A percentile compares a stretch with the other conserved stretches of the same genome.
phyloP scores from a whole-genome alignment of 2,113 vertebrate species.

The Epinephelus lanceolatus region DNA sequence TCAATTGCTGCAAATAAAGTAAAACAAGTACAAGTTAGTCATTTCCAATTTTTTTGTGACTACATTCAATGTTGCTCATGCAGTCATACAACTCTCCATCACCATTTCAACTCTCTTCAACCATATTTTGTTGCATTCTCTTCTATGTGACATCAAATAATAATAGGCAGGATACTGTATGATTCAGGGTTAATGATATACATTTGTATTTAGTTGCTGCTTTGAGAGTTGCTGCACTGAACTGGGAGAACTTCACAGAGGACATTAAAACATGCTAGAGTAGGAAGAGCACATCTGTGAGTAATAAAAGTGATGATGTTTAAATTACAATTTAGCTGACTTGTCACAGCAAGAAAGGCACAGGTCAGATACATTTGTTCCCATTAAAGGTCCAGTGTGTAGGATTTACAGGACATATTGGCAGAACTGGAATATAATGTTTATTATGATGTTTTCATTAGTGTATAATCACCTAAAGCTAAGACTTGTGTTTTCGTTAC shows the following conservation, averaged over 20 bases:
- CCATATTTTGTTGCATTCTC: not conserved
- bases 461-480: too few relatives aligned
- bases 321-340: not conserved
- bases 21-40: not conserved
- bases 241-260: not conserved
- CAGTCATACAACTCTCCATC: not conserved
- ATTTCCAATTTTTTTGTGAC: not conserved
- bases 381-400: too few relatives aligned
- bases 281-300: too few relatives aligned
- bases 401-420: too few relatives aligned
- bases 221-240: not conserved
- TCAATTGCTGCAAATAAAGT: slow-evolving; percentile 89
- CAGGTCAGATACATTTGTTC: too few relatives aligned
- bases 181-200: not conserved
- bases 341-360: not conserved
- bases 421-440: too few relatives aligned
- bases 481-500: too few relatives aligned
- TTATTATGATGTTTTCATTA: too few relatives aligned
- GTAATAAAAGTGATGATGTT: too few relatives aligned
- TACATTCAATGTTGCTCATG: not conserved
- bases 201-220: not conserved
- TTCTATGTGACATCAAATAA: not conserved
- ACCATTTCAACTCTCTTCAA: not conserved
- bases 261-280: too few relatives aligned
- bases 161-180: not conserved